Base-by-base conservation (phyloP, 2,113 vertebrate genomes). In the Chascanopsetta lugubris region DNA sequence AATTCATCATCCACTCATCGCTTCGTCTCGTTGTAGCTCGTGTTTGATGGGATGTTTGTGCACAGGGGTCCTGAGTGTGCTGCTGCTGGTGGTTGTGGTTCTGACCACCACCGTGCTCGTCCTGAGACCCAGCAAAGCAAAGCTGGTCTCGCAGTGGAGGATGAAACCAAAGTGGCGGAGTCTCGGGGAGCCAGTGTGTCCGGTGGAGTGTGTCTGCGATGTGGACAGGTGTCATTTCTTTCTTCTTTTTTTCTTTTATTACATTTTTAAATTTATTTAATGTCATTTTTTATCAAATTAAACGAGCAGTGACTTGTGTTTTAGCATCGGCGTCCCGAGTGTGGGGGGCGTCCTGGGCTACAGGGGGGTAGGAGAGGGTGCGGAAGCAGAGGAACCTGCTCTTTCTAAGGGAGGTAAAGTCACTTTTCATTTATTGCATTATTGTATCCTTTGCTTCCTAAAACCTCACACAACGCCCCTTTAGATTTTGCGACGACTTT, bases 121-220 rank as follows among this genome's bases (percentile, higher is more conserved):
- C 45, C 69, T 98, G n/a, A 92, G 85, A 47, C 94, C 94, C 10
- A 66, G 85, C 21, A 84, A 76, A 11, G 75, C 90, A 11, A 69
- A 54, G 11, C 36, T 87, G 0, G 87, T 85, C 49, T 91, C 92
- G 4, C 71, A 93, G 49, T 88, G 84, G 82, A 83, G 62, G 60
- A 91, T 84, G 74, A 94, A 91, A 57, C 94, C 95, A 29, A 93
- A 69, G 6, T 98, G 97, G 96, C 94, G 95, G 67, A 94, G 93
- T 53, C 85, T 97, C 18, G 92, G 94, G 0, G 91, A 94, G 63
- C 93, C 94, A 2, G 79, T 86, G 18, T 13, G 92, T 75, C 93
- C 91, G 0, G 48, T 87, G 0, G 91, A 92, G 27, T 94, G 87
- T 62, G 13, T 89, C 17, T 84, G 92, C 45, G 87, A 88, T 3